Percentiles rank a stretch among this genome's conserved stretches.
phyloP scores from a whole-genome alignment of 2,888 invertebrate species.

The Notocelia uddmanniana region DNA sequence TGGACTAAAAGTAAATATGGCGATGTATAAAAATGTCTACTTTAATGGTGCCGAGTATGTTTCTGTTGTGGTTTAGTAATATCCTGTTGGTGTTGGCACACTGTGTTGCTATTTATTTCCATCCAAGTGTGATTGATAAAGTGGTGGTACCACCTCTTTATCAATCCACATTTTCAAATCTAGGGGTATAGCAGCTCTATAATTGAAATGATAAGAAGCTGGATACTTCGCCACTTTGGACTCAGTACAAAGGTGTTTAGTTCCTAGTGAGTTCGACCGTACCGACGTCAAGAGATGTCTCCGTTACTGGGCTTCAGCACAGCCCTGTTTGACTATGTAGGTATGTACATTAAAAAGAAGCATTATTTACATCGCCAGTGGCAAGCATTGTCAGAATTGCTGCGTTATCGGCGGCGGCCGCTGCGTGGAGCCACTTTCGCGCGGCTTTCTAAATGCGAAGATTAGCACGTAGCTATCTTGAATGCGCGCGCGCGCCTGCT shows the following conservation, averaged over 20 bases:
- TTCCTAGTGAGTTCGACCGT: too few species aligned
- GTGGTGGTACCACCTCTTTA: too few species aligned
- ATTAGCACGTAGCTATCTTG: slow-evolving; percentile 65
- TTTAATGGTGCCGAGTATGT: slow-evolving; percentile 3
- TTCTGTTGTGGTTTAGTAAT: slow-evolving; percentile 2
- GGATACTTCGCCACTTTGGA: too few species aligned
- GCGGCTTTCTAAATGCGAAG: slow-evolving; percentile 77
- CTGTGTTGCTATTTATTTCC: neutral
- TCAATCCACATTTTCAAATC: too few species aligned
- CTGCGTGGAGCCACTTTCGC: slow-evolving; percentile 65
- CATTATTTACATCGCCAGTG: slow-evolving; percentile 39
- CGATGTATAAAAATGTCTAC: too few species aligned
- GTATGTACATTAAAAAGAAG: slow-evolving; percentile 30
- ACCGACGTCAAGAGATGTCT: neutral
- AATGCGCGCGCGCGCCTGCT: slow-evolving; percentile 47
- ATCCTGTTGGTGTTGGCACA: neutral
- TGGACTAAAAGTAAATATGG: too few species aligned
- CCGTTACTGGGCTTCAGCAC: neutral
- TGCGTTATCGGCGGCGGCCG: slow-evolving; percentile 39
- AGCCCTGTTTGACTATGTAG: slow-evolving; percentile 17
- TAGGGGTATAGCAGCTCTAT: too few species aligned
- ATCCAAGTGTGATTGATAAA: neutral
- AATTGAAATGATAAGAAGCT: too few species aligned
- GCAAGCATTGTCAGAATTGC: slow-evolving; percentile 43
- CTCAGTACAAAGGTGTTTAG: too few species aligned